These are phyloP conservation scores for Eupeodes latifasciatus DNA, from an alignment of 2,888 invertebrate genomes.

Conservation along the genomic window DNA sequence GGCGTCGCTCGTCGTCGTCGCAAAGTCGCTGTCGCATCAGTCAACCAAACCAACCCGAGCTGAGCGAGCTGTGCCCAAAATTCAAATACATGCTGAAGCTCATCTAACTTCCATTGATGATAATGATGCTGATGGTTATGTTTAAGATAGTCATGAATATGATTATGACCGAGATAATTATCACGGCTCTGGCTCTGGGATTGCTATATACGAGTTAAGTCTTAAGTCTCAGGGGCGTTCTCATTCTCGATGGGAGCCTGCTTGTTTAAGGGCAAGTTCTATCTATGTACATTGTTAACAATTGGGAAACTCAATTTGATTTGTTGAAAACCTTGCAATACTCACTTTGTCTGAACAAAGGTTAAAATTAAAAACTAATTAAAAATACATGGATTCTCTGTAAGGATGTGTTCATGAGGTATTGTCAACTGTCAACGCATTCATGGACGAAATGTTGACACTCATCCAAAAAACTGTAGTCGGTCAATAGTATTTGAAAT, in stretches of 20 bases:
- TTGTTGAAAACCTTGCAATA: no score
- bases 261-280: no score
- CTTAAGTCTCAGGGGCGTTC: not conserved
- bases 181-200: conserved; percentile 30
- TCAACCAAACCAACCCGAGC: conserved; percentile 11
- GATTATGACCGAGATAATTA: conserved; percentile 62
- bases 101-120: conserved; percentile 32
- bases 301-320: no score
- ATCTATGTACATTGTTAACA: no score
- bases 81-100: conserved; percentile 37
- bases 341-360: no score
- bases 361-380: no score
- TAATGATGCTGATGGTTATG: conserved; percentile 47
- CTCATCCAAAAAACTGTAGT: no score
- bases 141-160: conserved; percentile 50
- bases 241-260: not conserved
- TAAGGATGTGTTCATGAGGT: no score
- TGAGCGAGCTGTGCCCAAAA: conserved; percentile 40
- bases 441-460: no score
- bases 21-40: conserved; percentile 19
- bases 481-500: no score
- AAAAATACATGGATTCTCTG: no score
- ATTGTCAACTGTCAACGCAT: no score
- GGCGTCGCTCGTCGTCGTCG: not conserved
- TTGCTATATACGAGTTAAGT: not conserved